phyloP scores from a whole-genome alignment of 2,113 vertebrate genomes.

The Addax nasomaculatus region DNA sequence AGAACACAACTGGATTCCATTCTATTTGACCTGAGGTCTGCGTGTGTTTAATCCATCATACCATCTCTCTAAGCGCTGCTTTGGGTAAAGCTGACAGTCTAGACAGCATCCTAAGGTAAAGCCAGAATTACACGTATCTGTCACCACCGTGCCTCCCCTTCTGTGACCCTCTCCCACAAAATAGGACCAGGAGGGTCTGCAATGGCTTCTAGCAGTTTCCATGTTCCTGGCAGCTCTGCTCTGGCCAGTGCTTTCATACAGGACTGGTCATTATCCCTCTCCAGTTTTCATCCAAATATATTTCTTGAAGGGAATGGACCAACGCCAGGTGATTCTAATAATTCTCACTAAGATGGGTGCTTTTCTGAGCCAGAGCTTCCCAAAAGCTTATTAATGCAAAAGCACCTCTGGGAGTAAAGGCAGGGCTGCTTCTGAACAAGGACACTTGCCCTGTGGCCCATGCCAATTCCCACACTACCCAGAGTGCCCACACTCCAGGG shows the following conservation, averaged over 20 bases:
- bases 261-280: background rate
- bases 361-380: background rate
- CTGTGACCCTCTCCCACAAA: background rate
- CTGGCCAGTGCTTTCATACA: fast-evolving
- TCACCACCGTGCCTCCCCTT: background rate
- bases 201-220: background rate
- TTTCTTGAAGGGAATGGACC: background rate
- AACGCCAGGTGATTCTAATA: background rate
- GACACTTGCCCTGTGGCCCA: background rate
- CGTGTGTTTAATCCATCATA: background rate
- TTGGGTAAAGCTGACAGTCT: background rate
- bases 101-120: background rate
- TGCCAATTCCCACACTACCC: background rate
- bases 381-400: background rate
- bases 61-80: background rate
- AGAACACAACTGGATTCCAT: background rate
- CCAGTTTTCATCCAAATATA: background rate
- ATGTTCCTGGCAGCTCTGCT: background rate
- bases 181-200: background rate
- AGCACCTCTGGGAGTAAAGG: background rate
- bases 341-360: background rate
- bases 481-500: background rate
- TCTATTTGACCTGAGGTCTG: background rate
- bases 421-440: background rate
- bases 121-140: background rate